Evolutionary conservation across 2,797 vertebrate species (phyloP), one percentile per base, ranked within the genome.

Genomic region (Scomberomorus guttatus): DNA sequence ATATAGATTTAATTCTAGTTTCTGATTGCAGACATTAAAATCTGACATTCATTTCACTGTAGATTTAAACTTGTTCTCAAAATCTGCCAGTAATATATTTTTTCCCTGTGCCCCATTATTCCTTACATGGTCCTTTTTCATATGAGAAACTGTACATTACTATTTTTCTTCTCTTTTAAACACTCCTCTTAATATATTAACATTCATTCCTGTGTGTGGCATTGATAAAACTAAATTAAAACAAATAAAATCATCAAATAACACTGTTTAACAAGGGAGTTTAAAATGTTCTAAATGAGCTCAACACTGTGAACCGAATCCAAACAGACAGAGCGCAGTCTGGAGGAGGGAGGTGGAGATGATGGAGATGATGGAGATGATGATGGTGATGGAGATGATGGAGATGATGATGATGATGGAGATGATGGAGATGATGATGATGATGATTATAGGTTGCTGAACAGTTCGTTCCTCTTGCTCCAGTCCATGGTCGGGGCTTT

Each of bases 381-480:
- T 18, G 44, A 6, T 1, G 66, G 8, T 2, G 46, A 32, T 20
- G 57, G 10, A 0, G 52, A 18, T 1, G n/a, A 11, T 2, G 18
- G 12, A 24, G 62, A 34, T 15, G 72, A 25, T 4, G 22, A 32
- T n/a, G 59, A 39, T 0, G 60, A 32, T 18, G 37, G 5, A 1
- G 62, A 11, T 3, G 46, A 32, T 20, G 52, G 10, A 0, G 52
- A 18, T 1, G n/a, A 11, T 2, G 18, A 14, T 7, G 1, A 0
- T n/a, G 68, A n/a, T 20, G 22, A 90, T 97, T 95, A 99, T 87
- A 99, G 93, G 89, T 98, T 99, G 94, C 98, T 96, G 91, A 99
- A 99, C 73, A 99, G 95, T 92, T 99, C 97, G 0, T 98, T 99
- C 93, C 97, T 97, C 97, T 98, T 98, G 96, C 95, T 98, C 98